phyloP scores from a whole-genome alignment of 2,797 vertebrate genomes.

The Smutsia gigantea region DNA sequence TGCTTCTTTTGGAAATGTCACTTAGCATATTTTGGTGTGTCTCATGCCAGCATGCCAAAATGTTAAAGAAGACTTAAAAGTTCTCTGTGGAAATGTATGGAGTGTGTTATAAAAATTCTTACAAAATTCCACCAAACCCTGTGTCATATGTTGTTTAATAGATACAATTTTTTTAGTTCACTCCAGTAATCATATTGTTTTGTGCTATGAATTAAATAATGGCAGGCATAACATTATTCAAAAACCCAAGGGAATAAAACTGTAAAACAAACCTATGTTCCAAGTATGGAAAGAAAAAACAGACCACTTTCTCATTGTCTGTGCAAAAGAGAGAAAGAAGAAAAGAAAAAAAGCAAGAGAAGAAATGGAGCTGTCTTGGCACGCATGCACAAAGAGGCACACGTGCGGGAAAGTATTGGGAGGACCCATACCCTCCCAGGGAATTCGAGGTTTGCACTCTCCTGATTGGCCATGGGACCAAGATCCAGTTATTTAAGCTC shows the following conservation, averaged over 20 bases:
- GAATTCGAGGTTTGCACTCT: neutral
- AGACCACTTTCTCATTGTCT: neutral
- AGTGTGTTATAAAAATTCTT: neutral
- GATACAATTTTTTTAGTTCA: slow-evolving; percentile 36
- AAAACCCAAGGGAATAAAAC: neutral
- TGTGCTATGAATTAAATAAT: neutral
- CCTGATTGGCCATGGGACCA: neutral
- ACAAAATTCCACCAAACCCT: neutral
- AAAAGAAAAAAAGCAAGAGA: neutral
- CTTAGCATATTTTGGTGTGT: neutral
- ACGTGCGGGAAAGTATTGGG: neutral
- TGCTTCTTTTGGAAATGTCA: slow-evolving; percentile 21
- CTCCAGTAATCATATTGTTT: neutral
- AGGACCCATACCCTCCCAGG: accelerated
- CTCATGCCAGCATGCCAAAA: neutral
- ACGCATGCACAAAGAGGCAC: neutral
- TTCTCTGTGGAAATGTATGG: neutral
- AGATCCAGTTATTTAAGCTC: neutral
- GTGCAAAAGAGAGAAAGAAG: neutral
- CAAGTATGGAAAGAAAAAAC: neutral
- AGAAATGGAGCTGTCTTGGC: neutral
- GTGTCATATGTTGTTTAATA: neutral
- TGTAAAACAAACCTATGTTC: neutral
- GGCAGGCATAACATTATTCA: neutral
- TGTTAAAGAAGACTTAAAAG: neutral